phyloP scores from a whole-genome alignment of 2,797 vertebrate species.

The Falco cherrug region DNA sequence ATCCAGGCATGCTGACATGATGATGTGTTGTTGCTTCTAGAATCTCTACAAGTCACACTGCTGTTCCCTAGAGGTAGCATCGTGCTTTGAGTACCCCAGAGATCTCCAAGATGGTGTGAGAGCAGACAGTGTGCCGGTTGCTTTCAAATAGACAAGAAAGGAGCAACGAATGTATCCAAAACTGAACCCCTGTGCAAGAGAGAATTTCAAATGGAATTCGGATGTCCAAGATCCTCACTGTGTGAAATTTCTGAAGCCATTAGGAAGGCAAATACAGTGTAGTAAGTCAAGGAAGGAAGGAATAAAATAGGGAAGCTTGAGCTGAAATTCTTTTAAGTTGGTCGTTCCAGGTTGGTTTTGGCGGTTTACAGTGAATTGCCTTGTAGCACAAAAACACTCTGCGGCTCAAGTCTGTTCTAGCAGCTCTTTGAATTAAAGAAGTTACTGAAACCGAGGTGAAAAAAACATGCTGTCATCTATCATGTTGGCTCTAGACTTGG shows the following conservation, averaged over 20 bases:
- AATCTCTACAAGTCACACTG: not conserved
- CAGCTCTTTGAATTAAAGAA: slow-evolving; percentile 28
- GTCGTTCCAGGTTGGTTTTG: not conserved
- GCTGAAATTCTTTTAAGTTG: not conserved
- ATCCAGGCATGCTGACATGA: not conserved
- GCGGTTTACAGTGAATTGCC: not conserved
- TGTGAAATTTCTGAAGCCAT: not conserved
- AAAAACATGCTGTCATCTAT: not conserved
- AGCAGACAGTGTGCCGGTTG: not conserved
- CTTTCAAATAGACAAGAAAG: not conserved
- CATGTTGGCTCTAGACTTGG: not conserved
- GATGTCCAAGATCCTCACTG: not conserved
- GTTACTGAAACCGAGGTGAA: not conserved
- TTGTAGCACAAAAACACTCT: not conserved
- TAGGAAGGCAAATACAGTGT: not conserved
- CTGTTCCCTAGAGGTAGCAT: not conserved
- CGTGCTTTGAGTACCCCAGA: not conserved
- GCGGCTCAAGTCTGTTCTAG: not conserved
- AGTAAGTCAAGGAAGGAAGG: not conserved
- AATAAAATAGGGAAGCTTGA: not conserved
- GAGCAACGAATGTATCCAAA: not conserved
- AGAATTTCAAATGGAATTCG: not conserved
- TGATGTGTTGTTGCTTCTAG: not conserved
- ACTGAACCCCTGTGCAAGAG: not conserved
- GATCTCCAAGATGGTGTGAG: not conserved